A percentile compares a stretch with the other conserved stretches of the same genome.
phyloP scores from a whole-genome alignment of 2,797 vertebrate genomes.

The Alouatta caraya region DNA sequence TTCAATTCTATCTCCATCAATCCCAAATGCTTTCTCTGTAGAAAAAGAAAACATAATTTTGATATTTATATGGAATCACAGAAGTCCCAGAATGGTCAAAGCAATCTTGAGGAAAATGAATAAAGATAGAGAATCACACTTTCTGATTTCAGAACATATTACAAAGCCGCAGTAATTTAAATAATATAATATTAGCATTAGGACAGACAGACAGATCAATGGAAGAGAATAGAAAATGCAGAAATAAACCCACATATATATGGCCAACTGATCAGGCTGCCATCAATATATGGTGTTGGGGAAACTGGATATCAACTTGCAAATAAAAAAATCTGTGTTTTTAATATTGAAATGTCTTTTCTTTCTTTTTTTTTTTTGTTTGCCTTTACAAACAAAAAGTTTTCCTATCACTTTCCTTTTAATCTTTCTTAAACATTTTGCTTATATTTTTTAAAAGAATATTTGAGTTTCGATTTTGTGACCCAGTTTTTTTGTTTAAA shows the following conservation, averaged over 20 bases:
- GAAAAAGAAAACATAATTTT: not conserved
- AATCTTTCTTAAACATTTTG: not conserved
- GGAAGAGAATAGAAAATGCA: not conserved
- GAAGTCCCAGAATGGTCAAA: not conserved
- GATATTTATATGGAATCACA: not conserved
- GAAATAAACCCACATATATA: not conserved
- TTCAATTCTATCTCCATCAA: not conserved
- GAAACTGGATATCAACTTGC: too few relatives aligned
- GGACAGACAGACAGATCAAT: not conserved
- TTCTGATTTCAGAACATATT: not conserved
- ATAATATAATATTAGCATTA: not conserved
- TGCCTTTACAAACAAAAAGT: not conserved
- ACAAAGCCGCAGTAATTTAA: not conserved
- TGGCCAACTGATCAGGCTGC: not conserved
- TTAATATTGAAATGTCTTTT: not conserved
- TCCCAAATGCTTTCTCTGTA: not conserved
- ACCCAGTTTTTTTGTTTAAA: not conserved
- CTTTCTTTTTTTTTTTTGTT: not conserved
- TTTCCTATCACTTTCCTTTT: not conserved
- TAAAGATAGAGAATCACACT: not conserved
- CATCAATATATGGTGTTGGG: not conserved
- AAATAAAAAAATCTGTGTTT: not conserved
- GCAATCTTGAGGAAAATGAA: not conserved
- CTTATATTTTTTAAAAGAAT: not conserved
- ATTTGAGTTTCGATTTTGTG: not conserved